These are phyloP conservation scores for Ophion ellenae DNA, from an alignment of 2,888 invertebrate genomes.

Conservation along the genomic window DNA sequence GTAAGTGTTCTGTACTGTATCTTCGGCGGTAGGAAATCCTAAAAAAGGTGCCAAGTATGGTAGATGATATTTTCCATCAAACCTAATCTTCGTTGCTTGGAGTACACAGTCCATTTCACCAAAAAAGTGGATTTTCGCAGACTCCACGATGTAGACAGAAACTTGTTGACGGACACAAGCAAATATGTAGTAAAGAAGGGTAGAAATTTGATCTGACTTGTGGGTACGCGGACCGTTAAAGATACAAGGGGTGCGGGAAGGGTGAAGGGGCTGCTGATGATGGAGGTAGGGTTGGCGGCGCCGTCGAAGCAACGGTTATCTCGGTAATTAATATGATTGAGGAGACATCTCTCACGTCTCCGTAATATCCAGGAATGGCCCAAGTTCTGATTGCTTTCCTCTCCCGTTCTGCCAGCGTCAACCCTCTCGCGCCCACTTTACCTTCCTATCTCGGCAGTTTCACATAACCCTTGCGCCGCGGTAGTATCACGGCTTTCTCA, in stretches of 20 bases:
- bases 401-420: conserved; percentile 70
- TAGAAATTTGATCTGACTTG: conserved; percentile 14
- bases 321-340: conserved; percentile 84
- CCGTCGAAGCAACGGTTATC: conserved; percentile 82
- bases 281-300: conserved; percentile 69
- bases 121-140: background rate
- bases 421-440: conserved; percentile 71
- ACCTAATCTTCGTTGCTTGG: background rate
- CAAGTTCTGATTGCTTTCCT: conserved; percentile 84
- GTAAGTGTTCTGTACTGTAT: no score
- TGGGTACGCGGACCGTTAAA: conserved; percentile 21
- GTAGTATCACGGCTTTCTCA: conserved; percentile 71
- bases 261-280: conserved; percentile 8
- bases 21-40: no score
- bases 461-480: conserved; percentile 77
- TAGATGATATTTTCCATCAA: background rate
- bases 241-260: conserved; percentile 17
- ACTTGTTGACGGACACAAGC: conserved; percentile 9
- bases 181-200: conserved; percentile 14
- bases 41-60: no score
- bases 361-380: conserved; percentile 83
- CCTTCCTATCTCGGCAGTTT: conserved; percentile 76
- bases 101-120: background rate
- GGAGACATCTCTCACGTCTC: conserved; percentile 84
- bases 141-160: background rate